Evolutionary conservation across 2,888 invertebrate genomes (phyloP).

Genomic region (Suillia variegata): DNA sequence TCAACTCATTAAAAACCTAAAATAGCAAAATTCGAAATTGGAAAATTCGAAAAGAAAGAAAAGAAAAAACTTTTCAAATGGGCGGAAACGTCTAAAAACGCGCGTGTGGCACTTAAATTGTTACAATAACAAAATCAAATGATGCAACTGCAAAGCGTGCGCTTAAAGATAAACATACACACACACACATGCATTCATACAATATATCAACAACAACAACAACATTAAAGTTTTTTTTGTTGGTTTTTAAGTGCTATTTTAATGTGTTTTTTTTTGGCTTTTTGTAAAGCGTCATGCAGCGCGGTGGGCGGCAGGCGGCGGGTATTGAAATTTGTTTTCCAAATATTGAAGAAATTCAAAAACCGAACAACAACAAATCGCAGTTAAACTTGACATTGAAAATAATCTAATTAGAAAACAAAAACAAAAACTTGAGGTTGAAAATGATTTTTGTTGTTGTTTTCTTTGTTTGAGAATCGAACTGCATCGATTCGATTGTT

Average conservation of each 20-base stretch:
- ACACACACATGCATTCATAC: too few species aligned
- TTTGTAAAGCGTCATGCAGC: background rate
- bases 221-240: background rate
- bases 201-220: background rate
- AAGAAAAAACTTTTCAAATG: too few species aligned
- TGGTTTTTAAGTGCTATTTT: background rate
- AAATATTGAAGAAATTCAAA: background rate
- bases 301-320: too few species aligned
- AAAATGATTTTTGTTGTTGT: too few species aligned
- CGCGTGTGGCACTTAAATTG: background rate
- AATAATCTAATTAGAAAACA: background rate
- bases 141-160: background rate
- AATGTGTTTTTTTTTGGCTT: background rate
- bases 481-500: too few species aligned
- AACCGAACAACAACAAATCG: background rate
- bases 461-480: too few species aligned
- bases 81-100: too few species aligned
- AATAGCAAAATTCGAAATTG: too few species aligned
- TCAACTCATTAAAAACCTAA: too few species aligned
- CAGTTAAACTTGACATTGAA: slow-evolving; percentile 1
- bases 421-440: too few species aligned
- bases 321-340: background rate
- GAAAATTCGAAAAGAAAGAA: too few species aligned
- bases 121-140: background rate
- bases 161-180: background rate